Evolutionary conservation across 2,888 invertebrate genomes (phyloP).

Genomic region (Teleiodes luculella): DNA sequence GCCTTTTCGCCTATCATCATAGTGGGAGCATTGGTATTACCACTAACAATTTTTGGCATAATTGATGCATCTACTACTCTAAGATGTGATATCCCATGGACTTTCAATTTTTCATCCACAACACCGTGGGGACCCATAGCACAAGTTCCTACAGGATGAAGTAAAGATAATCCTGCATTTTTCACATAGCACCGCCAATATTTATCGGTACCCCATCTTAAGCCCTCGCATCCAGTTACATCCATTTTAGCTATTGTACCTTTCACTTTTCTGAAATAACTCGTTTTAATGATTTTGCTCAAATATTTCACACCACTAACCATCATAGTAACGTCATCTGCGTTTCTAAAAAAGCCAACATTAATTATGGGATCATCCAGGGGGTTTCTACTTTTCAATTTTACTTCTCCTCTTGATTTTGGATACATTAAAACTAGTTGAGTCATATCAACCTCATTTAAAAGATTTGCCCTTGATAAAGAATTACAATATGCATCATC

Average conservation of each 20-base stretch:
- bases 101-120: conserved; percentile 53
- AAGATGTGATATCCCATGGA: conserved; percentile 47
- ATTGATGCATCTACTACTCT: conserved; percentile 62
- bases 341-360: conserved; percentile 49
- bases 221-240: conserved; percentile 73
- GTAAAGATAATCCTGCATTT: conserved; percentile 76
- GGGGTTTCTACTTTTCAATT: conserved; percentile 47
- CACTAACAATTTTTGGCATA: conserved; percentile 59
- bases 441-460: conserved; percentile 44
- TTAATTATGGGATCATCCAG: conserved; percentile 53
- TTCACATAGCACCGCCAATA: conserved; percentile 82
- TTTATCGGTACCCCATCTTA: conserved; percentile 70
- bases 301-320: conserved; percentile 50
- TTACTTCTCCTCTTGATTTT: conserved; percentile 53
- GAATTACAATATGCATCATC: conserved; percentile 41
- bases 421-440: conserved; percentile 50
- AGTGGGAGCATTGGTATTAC: conserved; percentile 59
- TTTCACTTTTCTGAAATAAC: conserved; percentile 42
- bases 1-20: conserved; percentile 71
- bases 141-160: conserved; percentile 78
- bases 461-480: conserved; percentile 40
- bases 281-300: conserved; percentile 42
- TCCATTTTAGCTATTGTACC: conserved; percentile 41
- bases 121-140: conserved; percentile 58
- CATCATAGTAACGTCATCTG: conserved; percentile 41